These are phyloP conservation scores for Centropristis striata DNA, from an alignment of 2,113 vertebrate species.

Conservation along the genomic window DNA sequence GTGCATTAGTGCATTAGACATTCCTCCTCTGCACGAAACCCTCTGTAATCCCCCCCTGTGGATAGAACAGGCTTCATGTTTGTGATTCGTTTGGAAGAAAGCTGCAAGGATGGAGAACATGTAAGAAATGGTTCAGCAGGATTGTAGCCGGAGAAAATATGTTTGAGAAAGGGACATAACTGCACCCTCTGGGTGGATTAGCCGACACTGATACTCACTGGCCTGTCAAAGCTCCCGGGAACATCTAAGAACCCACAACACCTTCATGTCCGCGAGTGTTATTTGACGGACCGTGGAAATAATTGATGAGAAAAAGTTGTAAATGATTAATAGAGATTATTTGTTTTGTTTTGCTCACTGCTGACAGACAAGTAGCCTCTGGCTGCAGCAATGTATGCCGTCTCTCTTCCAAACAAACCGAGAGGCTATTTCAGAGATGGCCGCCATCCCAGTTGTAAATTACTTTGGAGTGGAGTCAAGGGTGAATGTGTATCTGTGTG, in stretches of 20 bases:
- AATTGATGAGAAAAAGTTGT: conserved; percentile 52
- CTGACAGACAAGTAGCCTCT: conserved; percentile 60
- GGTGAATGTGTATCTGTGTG: conserved; percentile 34
- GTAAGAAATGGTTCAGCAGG: conserved; percentile 38
- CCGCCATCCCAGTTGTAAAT: conserved; percentile 73
- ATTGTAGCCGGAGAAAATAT: conserved; percentile 46
- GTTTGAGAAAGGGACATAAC: conserved; percentile 44
- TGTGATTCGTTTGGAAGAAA: conserved; percentile 37
- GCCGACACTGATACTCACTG: conserved; percentile 11
- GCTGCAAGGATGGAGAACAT: conserved; percentile 41
- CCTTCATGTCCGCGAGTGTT: conserved; percentile 17
- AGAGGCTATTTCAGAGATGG: conserved; percentile 72
- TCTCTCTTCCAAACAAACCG: conserved; percentile 61
- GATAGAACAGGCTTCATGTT: conserved; percentile 42
- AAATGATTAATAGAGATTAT: conserved; percentile 63
- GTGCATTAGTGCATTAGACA: conserved; percentile 44
- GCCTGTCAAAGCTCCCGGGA: conserved; percentile 18
- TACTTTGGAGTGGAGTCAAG: conserved; percentile 78
- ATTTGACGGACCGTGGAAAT: conserved; percentile 34
- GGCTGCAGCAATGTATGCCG: conserved; percentile 33
- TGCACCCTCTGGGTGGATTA: conserved; percentile 48
- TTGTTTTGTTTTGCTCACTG: conserved; percentile 60
- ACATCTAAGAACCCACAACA: not conserved
- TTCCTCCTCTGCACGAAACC: conserved; percentile 34
- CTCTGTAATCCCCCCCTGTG: conserved; percentile 50